Evolutionary conservation across 2,797 vertebrate species (phyloP).

Genomic region (Squalus acanthias): DNA sequence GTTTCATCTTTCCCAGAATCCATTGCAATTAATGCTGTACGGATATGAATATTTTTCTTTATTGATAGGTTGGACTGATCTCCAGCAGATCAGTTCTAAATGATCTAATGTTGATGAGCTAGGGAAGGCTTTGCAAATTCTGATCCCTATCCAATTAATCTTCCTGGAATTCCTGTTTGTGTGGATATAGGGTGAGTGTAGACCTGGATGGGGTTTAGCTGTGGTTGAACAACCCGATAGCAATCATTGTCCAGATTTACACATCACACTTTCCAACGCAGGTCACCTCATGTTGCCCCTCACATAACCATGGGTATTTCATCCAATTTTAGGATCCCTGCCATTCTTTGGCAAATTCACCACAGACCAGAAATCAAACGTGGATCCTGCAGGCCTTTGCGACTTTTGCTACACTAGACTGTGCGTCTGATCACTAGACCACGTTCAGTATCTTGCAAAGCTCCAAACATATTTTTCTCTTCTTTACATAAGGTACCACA

Average conservation of each 20-base stretch:
- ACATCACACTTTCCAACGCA: background rate
- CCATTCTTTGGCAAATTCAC: background rate
- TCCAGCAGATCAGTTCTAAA: background rate
- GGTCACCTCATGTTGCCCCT: background rate
- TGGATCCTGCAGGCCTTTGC: background rate
- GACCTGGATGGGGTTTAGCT: too few relatives aligned
- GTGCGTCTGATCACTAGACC: background rate
- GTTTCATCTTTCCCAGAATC: too few relatives aligned
- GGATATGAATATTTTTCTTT: background rate
- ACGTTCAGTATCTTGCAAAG: background rate
- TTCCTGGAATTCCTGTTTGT: background rate
- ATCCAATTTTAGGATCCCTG: background rate
- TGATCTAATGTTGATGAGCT: background rate
- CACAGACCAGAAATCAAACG: background rate
- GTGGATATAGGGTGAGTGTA: background rate
- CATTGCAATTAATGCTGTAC: too few relatives aligned
- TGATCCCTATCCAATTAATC: background rate
- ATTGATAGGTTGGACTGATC: background rate
- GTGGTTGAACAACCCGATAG: background rate
- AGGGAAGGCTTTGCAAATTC: background rate
- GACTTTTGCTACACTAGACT: background rate
- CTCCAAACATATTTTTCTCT: background rate
- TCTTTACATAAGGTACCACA: constrained; percentile 46
- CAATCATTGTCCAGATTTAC: background rate
- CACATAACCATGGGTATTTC: background rate